Evolutionary conservation across 1,140 invertebrate species (phyloP).

Genomic region (Macrotrachela quadricornifera): DNA sequence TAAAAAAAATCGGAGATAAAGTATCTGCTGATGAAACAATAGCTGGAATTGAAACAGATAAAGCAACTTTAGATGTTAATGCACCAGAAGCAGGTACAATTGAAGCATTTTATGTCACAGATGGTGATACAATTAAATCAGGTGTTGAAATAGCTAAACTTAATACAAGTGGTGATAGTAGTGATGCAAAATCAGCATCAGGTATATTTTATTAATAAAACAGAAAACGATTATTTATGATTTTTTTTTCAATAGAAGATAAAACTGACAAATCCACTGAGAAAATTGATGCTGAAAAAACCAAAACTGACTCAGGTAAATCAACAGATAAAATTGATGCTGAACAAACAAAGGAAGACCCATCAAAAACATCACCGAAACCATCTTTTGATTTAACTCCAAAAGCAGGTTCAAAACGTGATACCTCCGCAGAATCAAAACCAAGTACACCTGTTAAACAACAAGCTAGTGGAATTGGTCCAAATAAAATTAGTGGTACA

Average conservation of each 20-base stretch:
- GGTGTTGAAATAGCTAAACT: slow-evolving; percentile 59
- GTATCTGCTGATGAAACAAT: slow-evolving; percentile 81
- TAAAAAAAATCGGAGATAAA: slow-evolving; percentile 54
- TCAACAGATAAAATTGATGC: no score
- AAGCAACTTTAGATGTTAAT: slow-evolving; percentile 50
- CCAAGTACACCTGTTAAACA: not conserved
- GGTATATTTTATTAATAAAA: no score
- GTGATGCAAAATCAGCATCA: not conserved
- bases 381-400: not conserved
- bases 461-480: not conserved
- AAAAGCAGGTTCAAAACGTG: not conserved
- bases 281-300: no score
- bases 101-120: slow-evolving; percentile 58
- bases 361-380: no score
- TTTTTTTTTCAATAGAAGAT: no score
- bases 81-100: slow-evolving; percentile 66
- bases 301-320: no score
- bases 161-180: slow-evolving; percentile 33
- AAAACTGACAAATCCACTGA: no score
- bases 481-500: not conserved
- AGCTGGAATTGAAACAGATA: slow-evolving; percentile 95
- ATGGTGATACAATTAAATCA: slow-evolving; percentile 58
- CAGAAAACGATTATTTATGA: no score
- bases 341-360: no score
- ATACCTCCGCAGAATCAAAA: not conserved